phyloP scores from a whole-genome alignment of 2,113 vertebrate species.

The Pungitius pungitius region DNA sequence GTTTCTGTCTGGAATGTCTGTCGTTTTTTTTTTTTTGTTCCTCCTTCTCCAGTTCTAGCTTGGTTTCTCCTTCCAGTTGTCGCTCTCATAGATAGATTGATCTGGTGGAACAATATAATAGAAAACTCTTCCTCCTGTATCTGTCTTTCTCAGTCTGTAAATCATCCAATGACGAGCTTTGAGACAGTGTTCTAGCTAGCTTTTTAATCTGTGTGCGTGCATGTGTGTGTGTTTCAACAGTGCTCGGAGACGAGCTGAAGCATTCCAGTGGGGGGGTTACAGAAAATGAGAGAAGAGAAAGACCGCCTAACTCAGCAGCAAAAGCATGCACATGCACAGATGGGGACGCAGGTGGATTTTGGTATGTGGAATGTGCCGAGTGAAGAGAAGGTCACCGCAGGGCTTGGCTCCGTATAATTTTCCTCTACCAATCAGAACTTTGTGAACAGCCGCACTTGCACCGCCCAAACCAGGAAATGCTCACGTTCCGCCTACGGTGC shows the following conservation, averaged over 20 bases:
- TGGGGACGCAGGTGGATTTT: slow-evolving; percentile 55
- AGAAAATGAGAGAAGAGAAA: slow-evolving; percentile 78
- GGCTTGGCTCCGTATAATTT: slow-evolving; percentile 41
- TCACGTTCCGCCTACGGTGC: slow-evolving; percentile 39
- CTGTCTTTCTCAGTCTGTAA: slow-evolving; percentile 35
- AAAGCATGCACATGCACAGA: slow-evolving; percentile 40
- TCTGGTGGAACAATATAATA: slow-evolving; percentile 43
- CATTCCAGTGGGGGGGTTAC: slow-evolving; percentile 76
- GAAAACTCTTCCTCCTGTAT: slow-evolving; percentile 17
- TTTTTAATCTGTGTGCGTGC: slow-evolving; percentile 41
- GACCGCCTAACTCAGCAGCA: slow-evolving; percentile 77
- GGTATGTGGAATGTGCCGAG: slow-evolving; percentile 63
- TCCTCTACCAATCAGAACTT: slow-evolving; percentile 49
- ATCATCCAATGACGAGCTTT: slow-evolving; percentile 40
- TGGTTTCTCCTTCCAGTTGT: slow-evolving; percentile 25
- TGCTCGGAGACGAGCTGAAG: slow-evolving; percentile 81
- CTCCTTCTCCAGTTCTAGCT: slow-evolving; percentile 16
- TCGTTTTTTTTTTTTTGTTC: slow-evolving; percentile 20
- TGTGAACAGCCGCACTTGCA: slow-evolving; percentile 9
- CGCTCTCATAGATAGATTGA: slow-evolving; percentile 30
- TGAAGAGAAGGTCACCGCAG: slow-evolving; percentile 63
- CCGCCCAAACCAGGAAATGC: slow-evolving; percentile 63
- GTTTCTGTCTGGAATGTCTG: slow-evolving; percentile 31
- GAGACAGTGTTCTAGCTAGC: slow-evolving; percentile 3
- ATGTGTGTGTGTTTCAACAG: slow-evolving; percentile 75